Base-by-base conservation (phyloP, 2,888 invertebrate species). In the Herminia tarsipennalis region DNA sequence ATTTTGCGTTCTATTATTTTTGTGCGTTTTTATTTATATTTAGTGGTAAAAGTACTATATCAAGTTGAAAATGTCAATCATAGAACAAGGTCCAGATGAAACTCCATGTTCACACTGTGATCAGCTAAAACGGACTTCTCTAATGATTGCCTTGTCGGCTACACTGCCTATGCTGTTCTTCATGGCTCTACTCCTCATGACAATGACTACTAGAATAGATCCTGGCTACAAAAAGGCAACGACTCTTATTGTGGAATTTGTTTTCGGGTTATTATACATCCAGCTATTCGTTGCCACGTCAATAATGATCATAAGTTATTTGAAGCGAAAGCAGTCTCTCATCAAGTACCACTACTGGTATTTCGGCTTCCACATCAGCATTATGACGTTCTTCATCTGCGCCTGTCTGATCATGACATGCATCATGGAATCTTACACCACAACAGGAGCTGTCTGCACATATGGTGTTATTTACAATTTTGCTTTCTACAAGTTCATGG, bases 261-360 rank as follows among this genome's bases (percentile, higher is more conserved):
- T 83, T 0, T 81, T 81, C 10, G 75, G 70, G 0, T 39, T 87
- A 0, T 69, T 88, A 0, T 86, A 82, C 37, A 40, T 81, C 0
- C 86, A 88, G 32, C 58, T 88, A 0, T 75, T 83, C n/a, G 73
- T 81, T 0, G 88, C 86, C 0, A 74, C 80, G 0, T 70, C 74
- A 0, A 55, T 86, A 2, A 51, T 88, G 0, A 66, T 84, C 16
- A 49, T 75, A n/a, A 78, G 75, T 32, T 78, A 76, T 27, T 38
- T 76, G 12, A 81, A 75, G 36, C 59, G 76, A 38, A 67, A 67
- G 3, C 66, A 74, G 0, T 77, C 78, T 0, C 37, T 77, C 0
- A 33, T 75, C 5, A 81, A 78, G 33, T 82, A 78, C 30, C 78
- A 82, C 22, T 59, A 74, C 1, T 81, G 81, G 78, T 87, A 86